A percentile compares a stretch with the other conserved stretches of the same genome.
Evolutionary conservation across 2,113 vertebrate genomes (phyloP).

Genomic region (Rhegmatorhina hoffmannsi): DNA sequence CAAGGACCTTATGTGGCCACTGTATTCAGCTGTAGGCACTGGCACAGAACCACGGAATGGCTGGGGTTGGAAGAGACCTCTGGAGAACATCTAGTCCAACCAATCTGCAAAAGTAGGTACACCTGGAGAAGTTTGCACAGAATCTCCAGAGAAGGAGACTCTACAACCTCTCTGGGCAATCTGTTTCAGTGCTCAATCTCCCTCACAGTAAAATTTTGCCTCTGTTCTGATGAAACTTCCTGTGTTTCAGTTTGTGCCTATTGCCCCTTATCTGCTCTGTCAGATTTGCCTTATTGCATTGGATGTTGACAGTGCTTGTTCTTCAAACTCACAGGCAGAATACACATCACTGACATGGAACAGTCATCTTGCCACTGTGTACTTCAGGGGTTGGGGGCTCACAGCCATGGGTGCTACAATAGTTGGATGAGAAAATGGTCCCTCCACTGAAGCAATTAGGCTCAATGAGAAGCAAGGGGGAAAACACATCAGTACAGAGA

Average conservation of each 20-base stretch:
- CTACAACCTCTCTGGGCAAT: neutral
- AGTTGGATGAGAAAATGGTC: neutral
- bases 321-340: neutral
- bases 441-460: neutral
- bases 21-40: neutral
- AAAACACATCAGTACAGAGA: neutral
- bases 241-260: neutral
- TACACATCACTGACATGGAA: fast-evolving
- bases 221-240: neutral
- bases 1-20: neutral
- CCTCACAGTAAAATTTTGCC: neutral
- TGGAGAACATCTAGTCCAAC: neutral
- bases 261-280: neutral
- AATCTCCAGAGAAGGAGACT: neutral
- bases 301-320: neutral
- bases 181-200: neutral
- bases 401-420: neutral
- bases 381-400: neutral
- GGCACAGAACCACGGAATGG: neutral
- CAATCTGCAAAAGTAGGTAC: neutral
- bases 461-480: neutral
- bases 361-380: neutral
- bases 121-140: neutral
- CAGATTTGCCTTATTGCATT: neutral
- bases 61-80: neutral